Conservation (phyloP, 2,888 invertebrate species). For the Cacoxenus indagator region DNA sequence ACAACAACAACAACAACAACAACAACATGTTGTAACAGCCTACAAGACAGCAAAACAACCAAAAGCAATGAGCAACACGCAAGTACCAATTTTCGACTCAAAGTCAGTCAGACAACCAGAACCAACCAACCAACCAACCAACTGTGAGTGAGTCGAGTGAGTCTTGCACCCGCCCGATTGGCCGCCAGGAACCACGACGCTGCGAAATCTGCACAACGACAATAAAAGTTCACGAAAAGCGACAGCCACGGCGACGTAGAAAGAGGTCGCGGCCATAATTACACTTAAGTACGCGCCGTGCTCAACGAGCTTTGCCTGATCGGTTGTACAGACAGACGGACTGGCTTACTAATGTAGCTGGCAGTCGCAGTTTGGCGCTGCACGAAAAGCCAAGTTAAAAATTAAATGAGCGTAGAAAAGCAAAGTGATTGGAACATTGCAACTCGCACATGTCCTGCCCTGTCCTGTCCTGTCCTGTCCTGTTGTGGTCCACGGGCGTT, state of each 20-base stretch:
- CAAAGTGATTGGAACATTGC: constrained; percentile 16
- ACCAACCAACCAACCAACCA: neutral
- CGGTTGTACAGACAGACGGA: constrained; percentile 4
- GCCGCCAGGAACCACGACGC: neutral
- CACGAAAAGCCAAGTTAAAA: constrained; percentile 43
- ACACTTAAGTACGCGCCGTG: constrained; percentile 53
- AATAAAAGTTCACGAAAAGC: constrained; percentile 22
- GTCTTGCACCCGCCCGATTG: no score
- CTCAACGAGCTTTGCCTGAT: constrained; percentile 22
- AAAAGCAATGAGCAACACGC: constrained; percentile 4
- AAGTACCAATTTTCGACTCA: constrained; percentile 23
- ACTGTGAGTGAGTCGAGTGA: neutral
- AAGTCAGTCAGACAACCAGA: neutral
- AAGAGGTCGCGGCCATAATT: constrained; percentile 43
- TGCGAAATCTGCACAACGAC: neutral
- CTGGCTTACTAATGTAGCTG: constrained; percentile 42
- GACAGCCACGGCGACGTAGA: neutral
- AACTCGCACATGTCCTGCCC: neutral
- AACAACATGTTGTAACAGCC: constrained; percentile 10
- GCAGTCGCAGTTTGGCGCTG: constrained; percentile 6
- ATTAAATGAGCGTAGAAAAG: constrained; percentile 48
- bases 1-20: neutral
- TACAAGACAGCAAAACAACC: constrained; percentile 16
- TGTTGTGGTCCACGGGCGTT: constrained; percentile 2
- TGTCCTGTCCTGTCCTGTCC: neutral